These are phyloP conservation scores for Melieria crassipennis DNA, from an alignment of 2,888 invertebrate species.

Conservation along the genomic window DNA sequence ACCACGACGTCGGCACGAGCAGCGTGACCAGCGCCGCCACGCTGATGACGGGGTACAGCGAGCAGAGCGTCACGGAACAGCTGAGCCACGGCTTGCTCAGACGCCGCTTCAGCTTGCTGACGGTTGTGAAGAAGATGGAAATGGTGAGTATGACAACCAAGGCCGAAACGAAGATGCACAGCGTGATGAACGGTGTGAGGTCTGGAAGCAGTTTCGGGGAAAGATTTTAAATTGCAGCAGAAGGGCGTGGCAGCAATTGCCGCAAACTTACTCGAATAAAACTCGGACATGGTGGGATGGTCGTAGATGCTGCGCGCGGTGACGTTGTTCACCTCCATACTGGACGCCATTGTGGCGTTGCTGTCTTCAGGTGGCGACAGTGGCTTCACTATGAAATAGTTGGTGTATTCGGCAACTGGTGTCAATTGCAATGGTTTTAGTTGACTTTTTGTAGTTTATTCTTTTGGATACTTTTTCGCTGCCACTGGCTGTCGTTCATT, in stretches of 20 bases:
- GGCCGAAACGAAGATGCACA: slow-evolving; percentile 55
- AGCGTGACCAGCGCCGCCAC: slow-evolving; percentile 58
- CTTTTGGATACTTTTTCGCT: neutral
- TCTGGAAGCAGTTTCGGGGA: slow-evolving; percentile 45
- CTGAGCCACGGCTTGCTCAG: slow-evolving; percentile 48
- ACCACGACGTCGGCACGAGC: slow-evolving; percentile 59
- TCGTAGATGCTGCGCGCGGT: slow-evolving; percentile 40
- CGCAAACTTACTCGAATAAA: slow-evolving; percentile 55
- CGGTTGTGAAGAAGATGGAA: slow-evolving; percentile 57
- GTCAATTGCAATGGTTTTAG: too few species aligned
- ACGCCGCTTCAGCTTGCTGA: slow-evolving; percentile 48
- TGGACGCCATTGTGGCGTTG: neutral
- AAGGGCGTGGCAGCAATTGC: neutral
- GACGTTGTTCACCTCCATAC: neutral
- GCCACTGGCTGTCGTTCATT: neutral
- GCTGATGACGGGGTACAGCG: slow-evolving; percentile 60
- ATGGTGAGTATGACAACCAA: slow-evolving; percentile 58
- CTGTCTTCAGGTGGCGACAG: too few species aligned
- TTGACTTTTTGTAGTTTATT: neutral
- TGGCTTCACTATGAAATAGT: too few species aligned
- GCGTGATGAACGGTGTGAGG: slow-evolving; percentile 58
- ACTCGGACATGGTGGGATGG: slow-evolving; percentile 56
- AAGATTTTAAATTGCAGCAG: slow-evolving; percentile 4
- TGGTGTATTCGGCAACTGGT: too few species aligned
- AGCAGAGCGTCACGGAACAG: slow-evolving; percentile 54